phyloP scores from a whole-genome alignment of 2,888 invertebrate genomes.

The Elgonia sp. region DNA sequence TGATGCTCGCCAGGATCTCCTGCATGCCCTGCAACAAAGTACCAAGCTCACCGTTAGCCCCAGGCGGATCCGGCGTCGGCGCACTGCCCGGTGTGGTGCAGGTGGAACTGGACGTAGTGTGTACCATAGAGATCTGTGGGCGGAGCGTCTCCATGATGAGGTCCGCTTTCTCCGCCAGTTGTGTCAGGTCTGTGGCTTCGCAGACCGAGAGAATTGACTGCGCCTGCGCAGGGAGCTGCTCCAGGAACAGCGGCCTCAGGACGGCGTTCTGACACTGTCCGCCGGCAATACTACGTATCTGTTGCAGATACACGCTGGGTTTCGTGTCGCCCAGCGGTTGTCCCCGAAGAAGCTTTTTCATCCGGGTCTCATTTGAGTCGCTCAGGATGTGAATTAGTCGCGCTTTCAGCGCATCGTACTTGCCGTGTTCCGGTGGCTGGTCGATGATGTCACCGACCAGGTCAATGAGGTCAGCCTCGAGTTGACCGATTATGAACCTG shows the following conservation, averaged over 20 bases:
- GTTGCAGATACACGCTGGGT: constrained; percentile 45
- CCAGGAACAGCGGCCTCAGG: not conserved
- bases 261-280: not conserved
- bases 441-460: constrained; percentile 46
- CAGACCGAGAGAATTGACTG: not conserved
- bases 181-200: not conserved
- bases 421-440: not conserved
- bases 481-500: not conserved
- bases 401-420: constrained; percentile 38
- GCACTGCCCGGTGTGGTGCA: not conserved
- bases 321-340: constrained; percentile 31
- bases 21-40: too few species aligned
- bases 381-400: not conserved
- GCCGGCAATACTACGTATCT: not conserved
- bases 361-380: constrained; percentile 2
- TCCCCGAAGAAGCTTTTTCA: constrained; percentile 1
- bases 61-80: too few species aligned
- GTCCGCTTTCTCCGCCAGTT: not conserved
- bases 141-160: not conserved
- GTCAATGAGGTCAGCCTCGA: not conserved
- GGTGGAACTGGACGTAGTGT: not conserved
- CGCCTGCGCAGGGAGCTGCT: not conserved
- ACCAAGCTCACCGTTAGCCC: too few species aligned
- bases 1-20: too few species aligned
- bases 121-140: not conserved